A percentile compares a stretch with the other conserved stretches of the same genome.
phyloP scores from a whole-genome alignment of 2,888 invertebrate genomes.

The Nomada fucata region DNA sequence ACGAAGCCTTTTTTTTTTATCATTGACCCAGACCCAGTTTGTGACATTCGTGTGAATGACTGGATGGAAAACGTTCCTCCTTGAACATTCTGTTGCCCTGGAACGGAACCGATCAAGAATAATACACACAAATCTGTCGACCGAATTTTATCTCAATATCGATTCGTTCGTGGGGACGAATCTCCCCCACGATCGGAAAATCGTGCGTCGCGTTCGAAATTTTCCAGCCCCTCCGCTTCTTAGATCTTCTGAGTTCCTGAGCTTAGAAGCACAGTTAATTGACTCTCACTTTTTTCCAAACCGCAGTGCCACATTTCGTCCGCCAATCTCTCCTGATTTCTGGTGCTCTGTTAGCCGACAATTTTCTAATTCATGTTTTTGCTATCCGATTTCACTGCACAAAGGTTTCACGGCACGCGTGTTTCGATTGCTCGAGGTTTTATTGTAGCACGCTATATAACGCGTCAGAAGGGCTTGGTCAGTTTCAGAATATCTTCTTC shows the following conservation, averaged over 20 bases:
- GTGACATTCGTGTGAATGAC: background rate
- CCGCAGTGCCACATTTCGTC: background rate
- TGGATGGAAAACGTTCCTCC: background rate
- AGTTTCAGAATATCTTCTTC: background rate
- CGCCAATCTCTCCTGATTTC: background rate
- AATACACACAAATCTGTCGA: background rate
- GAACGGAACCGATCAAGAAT: background rate
- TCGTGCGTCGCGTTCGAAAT: background rate
- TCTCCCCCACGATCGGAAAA: background rate
- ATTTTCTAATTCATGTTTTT: slow-evolving; percentile 10
- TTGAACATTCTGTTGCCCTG: background rate
- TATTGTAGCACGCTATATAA: too few relatives aligned
- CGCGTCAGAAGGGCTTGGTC: background rate
- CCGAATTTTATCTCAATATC: too few relatives aligned
- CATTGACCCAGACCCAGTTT: background rate
- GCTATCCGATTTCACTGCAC: background rate
- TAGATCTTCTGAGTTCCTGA: slow-evolving; percentile 33
- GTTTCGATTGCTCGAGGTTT: too few relatives aligned
- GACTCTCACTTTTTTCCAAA: slow-evolving; percentile 48
- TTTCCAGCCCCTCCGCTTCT: background rate
- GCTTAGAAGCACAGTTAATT: slow-evolving; percentile 37
- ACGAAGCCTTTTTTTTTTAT: slow-evolving; percentile 23
- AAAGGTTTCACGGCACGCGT: too few relatives aligned
- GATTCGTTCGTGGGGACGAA: too few relatives aligned
- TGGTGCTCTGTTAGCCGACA: slow-evolving; percentile 19